These are phyloP conservation scores for Danio choprae DNA, from an alignment of 2,797 vertebrate species.

Conservation along the genomic window DNA sequence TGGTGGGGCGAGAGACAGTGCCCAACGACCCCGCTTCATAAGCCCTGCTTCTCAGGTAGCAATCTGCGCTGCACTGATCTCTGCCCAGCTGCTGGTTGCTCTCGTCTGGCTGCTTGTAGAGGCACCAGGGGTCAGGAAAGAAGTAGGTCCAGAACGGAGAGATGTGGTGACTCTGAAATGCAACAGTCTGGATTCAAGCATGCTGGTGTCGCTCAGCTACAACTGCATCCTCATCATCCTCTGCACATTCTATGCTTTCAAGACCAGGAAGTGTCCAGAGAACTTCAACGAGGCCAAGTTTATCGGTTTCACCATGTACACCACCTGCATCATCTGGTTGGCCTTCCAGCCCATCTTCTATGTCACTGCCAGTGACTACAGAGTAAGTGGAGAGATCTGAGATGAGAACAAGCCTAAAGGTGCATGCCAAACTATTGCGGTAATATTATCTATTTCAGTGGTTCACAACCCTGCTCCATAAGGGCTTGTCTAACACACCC, in stretches of 20 bases:
- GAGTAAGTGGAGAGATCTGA: slow-evolving; percentile 80
- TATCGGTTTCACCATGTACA: slow-evolving; percentile 99
- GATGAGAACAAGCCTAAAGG: slow-evolving; percentile 2
- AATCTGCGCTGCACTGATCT: slow-evolving; percentile 94
- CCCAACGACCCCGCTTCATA: slow-evolving; percentile 94
- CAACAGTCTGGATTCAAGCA: slow-evolving; percentile 95
- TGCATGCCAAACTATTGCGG: not conserved
- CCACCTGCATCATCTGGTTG: slow-evolving; percentile 99
- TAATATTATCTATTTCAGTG: not conserved
- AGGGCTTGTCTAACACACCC: not conserved
- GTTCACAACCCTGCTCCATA: not conserved
- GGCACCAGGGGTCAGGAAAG: slow-evolving; percentile 91
- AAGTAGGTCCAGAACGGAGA: slow-evolving; percentile 90
- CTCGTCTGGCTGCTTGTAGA: slow-evolving; percentile 93
- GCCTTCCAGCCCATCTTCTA: slow-evolving; percentile 99
- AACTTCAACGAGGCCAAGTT: slow-evolving; percentile 99
- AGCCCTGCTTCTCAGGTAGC: slow-evolving; percentile 96
- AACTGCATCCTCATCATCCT: slow-evolving; percentile 96
- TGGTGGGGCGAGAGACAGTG: slow-evolving; percentile 91
- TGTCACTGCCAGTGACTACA: slow-evolving; percentile 97
- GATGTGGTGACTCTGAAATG: slow-evolving; percentile 96
- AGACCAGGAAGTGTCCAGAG: slow-evolving; percentile 98
- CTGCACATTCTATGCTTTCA: slow-evolving; percentile 98
- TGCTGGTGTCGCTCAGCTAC: slow-evolving; percentile 96
- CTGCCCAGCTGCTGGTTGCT: slow-evolving; percentile 93